Evolutionary conservation across 1,140 invertebrate genomes (phyloP), one percentile per base, ranked within the genome.

Genomic region (Trichonephila clavata): DNA sequence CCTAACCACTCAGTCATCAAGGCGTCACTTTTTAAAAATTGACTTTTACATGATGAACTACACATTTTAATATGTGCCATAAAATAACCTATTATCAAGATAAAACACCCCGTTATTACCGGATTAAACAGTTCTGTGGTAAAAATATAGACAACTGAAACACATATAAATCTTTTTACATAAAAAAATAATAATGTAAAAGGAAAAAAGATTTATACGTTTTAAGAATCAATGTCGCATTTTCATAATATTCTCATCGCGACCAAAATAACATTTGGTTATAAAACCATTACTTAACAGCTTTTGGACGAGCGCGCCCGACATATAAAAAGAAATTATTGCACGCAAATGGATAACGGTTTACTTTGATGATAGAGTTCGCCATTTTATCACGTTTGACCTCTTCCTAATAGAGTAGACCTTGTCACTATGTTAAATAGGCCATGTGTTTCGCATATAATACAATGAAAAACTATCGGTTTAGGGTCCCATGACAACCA

Each of bases 341-440:
- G 71, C 71, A 77, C 71, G 71, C 71, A 39, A 68, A 77, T 77
- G 32, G 32, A 39, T 77, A 50, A 77, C 71, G 27, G 27, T 18
- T 77, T 39, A 20, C 71, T 20, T 0, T 39, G 71, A 39, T 39
- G 71, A 32, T 27, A 32, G 14, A 39, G 71, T 27, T 6, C 32
- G 7, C 18, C 71, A 32, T 77, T 50, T 77, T 77, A 39, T 77
- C 71, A 77, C 71, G 65, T 77, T 1, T 77, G 71, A 77, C 71
- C 71, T 18, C 71, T 32, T 77, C 32, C 14, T 16, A 39, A 32
- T 27, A 27, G 14, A 5, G 24, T 8, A 39, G 71, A 77, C 71
- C 71, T 77, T 77, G 71, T 77, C 71, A 77, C 14, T 77, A 77
- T 77, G 24, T 32, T 16, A 77, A 77, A 77, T 32, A 77, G 32